Base-by-base conservation (phyloP, 1,140 invertebrate species). In the Dreissena polymorpha region DNA sequence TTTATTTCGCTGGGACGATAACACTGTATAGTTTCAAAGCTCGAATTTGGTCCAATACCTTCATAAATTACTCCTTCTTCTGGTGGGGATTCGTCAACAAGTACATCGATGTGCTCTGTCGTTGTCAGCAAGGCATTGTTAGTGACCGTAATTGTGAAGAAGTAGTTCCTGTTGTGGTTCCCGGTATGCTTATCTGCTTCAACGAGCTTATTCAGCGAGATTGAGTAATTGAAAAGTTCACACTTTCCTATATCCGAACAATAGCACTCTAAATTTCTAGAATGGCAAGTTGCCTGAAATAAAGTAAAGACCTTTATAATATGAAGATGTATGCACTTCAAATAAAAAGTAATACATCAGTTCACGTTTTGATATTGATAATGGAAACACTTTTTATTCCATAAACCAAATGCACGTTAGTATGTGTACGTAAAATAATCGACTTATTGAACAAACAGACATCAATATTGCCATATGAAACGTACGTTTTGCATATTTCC, bases 71-170 rank as follows among this genome's bases (percentile, higher is more conserved):
- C 71, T 16, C 88, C 88, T 27, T 14, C 25, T 18, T 57, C 63
- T 8, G 88, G 88, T n/a, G 85, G 85, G 13, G 86, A 86, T 5
- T 83, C 73, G 51, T 89, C 88, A 3, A 86, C 79, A 7, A 83
- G 49, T 18, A 89, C 82, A 49, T 84, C 67, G 0, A 84, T 10
- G 27, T 70, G 49, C 51, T 85, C 69, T 12, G 60, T 67, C 14
- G 51, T 74, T 14, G 23, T 27, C 39, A 88, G 80, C 5, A 21
- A 16, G 0, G 87, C 87, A 14, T 57, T 72, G 60, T 88, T 88
- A n/a, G 78, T 86, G 18, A 65, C 84, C 27, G 65, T 74, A 50
- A 88, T 67, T 16, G 77, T 64, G 72, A 86, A 79, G 55, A n/a
- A 82, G 65, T 87, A 88, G 27, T 73, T 51, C 10, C 86, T 69